A percentile compares a stretch with the other conserved stretches of the same genome.
phyloP scores from a whole-genome alignment of 1,140 invertebrate genomes.

The Phenacoccus solenopsis region DNA sequence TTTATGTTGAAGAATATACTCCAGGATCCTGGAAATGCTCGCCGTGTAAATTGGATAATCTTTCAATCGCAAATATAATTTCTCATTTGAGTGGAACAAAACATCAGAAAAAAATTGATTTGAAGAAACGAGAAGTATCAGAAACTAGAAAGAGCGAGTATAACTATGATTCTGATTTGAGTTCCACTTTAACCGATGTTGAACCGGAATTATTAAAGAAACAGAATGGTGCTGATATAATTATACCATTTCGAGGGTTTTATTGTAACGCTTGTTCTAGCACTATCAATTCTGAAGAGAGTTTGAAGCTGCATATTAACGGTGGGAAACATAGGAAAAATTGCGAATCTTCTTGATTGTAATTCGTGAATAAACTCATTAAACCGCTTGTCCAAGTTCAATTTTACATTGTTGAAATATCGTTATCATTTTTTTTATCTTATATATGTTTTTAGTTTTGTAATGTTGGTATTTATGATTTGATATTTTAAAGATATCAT shows the following conservation, averaged over 20 bases:
- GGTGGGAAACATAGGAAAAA: not conserved
- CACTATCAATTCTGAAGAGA: not conserved
- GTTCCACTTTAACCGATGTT: not conserved
- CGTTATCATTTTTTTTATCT: too few species aligned
- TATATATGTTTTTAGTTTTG: too few species aligned
- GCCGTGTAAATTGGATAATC: not conserved
- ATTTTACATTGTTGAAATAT: too few species aligned
- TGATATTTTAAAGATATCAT: too few species aligned
- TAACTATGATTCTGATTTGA: not conserved
- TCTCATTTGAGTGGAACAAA: not conserved
- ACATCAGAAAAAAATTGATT: not conserved
- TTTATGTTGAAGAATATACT: not conserved
- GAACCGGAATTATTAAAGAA: not conserved
- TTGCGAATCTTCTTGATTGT: not conserved
- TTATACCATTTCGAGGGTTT: not conserved
- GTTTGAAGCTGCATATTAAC: not conserved
- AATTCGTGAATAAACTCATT: too few species aligned
- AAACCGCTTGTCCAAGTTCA: too few species aligned
- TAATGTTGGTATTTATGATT: too few species aligned
- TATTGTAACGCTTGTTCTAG: not conserved
- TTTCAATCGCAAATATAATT: not conserved
- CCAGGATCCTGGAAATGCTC: not conserved
- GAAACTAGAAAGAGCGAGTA: not conserved
- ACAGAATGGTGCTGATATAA: not conserved
- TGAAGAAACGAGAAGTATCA: not conserved